These are phyloP conservation scores for Eueides isabella DNA, from an alignment of 1,140 invertebrate species.

Conservation along the genomic window DNA sequence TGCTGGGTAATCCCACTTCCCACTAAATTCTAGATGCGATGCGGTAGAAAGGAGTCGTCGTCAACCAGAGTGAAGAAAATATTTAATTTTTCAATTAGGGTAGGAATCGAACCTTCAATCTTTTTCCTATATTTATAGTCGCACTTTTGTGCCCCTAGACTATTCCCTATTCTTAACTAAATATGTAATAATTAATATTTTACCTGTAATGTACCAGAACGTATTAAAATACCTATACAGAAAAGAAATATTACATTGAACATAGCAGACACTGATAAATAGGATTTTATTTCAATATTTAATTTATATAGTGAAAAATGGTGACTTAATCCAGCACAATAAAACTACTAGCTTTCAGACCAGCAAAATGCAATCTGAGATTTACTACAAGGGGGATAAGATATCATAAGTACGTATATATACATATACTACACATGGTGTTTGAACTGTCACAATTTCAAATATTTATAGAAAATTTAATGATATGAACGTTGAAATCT, in stretches of 20 bases:
- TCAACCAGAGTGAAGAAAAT: too few relatives aligned
- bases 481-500: neutral
- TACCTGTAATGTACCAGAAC: slow-evolving; percentile 6
- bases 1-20: too few relatives aligned
- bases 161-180: neutral
- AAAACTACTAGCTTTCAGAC: slow-evolving; percentile 19
- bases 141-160: too few relatives aligned
- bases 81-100: too few relatives aligned
- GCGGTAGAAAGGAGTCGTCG: too few relatives aligned
- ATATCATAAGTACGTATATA: neutral
- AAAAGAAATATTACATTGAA: neutral
- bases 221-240: neutral
- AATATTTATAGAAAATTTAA: neutral
- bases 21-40: too few relatives aligned
- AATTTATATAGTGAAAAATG: neutral
- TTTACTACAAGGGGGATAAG: slow-evolving; percentile 16
- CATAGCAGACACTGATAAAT: neutral
- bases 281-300: neutral
- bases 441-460: neutral
- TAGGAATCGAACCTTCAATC: too few relatives aligned
- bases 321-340: slow-evolving; percentile 7
- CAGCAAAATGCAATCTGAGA: slow-evolving; percentile 26
- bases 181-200: neutral
- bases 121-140: too few relatives aligned
- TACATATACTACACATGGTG: slow-evolving; percentile 14